Percentiles rank a stretch among this genome's conserved stretches.
phyloP scores from a whole-genome alignment of 2,888 invertebrate genomes.

The Sarcophaga caerulescens region DNA sequence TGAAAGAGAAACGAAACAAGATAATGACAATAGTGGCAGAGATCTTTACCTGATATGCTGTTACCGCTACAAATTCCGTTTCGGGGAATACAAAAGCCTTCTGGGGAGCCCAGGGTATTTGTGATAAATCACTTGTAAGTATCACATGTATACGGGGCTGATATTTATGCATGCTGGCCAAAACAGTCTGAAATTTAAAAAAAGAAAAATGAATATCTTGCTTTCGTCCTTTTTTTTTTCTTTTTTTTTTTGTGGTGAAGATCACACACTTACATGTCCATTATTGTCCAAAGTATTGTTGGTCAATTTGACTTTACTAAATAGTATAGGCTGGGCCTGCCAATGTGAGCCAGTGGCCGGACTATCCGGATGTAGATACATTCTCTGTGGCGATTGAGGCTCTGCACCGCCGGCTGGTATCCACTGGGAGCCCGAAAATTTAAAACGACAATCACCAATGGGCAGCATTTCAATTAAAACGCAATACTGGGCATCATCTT shows the following conservation, averaged over 20 bases:
- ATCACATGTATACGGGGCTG: constrained; percentile 93
- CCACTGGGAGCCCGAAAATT: constrained; percentile 93
- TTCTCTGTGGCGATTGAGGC: constrained; percentile 87
- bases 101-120: constrained; percentile 87
- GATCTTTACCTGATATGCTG: constrained; percentile 92
- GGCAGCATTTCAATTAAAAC: constrained; percentile 90
- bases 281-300: constrained; percentile 91
- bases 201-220: neutral
- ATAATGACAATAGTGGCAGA: too few relatives aligned
- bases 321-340: constrained; percentile 90
- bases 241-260: neutral
- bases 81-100: constrained; percentile 88
- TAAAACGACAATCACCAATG: constrained; percentile 89
- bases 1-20: too few relatives aligned
- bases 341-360: constrained; percentile 93
- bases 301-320: constrained; percentile 93
- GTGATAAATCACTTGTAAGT: constrained; percentile 87
- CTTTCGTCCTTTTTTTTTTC: neutral
- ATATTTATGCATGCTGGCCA: constrained; percentile 99
- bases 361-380: constrained; percentile 93
- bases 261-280: constrained; percentile 86
- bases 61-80: constrained; percentile 97
- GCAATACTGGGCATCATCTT: constrained; percentile 91
- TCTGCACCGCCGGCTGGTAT: constrained; percentile 93
- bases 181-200: constrained; percentile 86